phyloP scores from a whole-genome alignment of 2,113 vertebrate genomes.

The Sula dactylatra region DNA sequence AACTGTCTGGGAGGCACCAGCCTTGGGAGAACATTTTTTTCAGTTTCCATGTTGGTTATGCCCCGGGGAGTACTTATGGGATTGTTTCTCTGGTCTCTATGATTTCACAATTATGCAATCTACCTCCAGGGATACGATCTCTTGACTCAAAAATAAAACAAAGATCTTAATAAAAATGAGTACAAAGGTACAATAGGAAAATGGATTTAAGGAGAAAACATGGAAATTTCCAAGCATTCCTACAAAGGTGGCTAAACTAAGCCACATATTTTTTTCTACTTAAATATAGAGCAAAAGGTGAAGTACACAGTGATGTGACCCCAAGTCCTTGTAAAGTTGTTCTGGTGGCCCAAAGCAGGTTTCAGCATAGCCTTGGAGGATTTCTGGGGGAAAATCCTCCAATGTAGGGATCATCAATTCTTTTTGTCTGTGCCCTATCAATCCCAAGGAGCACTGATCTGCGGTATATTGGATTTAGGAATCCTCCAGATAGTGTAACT shows the following conservation, averaged over 20 bases:
- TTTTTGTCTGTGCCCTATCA: background rate
- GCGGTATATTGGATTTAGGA: background rate
- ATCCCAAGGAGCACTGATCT: background rate
- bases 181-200: background rate
- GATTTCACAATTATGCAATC: conserved; percentile 38
- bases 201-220: background rate
- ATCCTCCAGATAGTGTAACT: background rate
- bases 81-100: conserved; percentile 33
- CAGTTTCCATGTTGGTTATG: background rate
- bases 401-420: background rate
- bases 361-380: background rate
- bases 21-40: background rate
- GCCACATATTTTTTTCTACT: background rate
- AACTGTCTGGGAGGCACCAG: background rate
- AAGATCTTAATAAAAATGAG: background rate
- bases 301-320: background rate
- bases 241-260: background rate
- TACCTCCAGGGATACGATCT: background rate
- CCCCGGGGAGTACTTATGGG: background rate
- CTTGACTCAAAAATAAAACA: background rate
- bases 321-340: background rate
- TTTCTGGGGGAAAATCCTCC: background rate
- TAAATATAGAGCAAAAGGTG: background rate
- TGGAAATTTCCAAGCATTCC: background rate
- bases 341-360: background rate